phyloP scores from a whole-genome alignment of 2,113 vertebrate species.

The Capreolus pygargus region DNA sequence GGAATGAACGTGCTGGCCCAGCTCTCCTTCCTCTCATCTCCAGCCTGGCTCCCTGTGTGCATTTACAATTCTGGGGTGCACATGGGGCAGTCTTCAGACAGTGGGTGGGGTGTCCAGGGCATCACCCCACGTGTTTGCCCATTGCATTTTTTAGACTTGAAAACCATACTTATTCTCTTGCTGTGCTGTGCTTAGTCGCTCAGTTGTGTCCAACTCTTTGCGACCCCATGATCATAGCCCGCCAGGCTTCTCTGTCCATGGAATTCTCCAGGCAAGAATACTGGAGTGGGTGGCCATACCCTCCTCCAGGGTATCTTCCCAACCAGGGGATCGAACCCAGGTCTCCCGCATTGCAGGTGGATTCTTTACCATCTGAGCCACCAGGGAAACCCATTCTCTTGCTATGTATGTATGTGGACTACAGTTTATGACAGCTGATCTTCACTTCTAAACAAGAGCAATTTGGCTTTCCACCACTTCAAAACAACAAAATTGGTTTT shows the following conservation, averaged over 20 bases:
- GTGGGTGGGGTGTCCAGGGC: neutral
- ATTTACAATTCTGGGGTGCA: neutral
- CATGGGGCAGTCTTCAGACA: neutral
- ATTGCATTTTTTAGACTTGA: neutral
- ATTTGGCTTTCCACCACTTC: neutral
- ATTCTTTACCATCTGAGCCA: neutral
- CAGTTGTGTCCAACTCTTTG: neutral
- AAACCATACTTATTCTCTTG: neutral
- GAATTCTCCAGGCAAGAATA: neutral
- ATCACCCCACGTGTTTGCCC: neutral
- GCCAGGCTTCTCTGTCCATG: neutral
- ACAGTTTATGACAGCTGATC: neutral
- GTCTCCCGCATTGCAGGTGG: neutral
- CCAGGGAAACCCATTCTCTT: neutral
- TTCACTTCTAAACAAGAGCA: neutral
- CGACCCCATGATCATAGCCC: neutral
- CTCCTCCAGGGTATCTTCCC: neutral
- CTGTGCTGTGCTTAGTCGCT: neutral
- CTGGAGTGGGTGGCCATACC: neutral
- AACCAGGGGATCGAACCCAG: rapidly evolving
- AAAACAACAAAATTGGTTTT: neutral
- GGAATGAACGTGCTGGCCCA: neutral
- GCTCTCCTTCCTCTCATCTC: neutral
- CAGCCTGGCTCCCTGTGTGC: neutral
- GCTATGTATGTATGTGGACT: neutral